Evolutionary conservation across 1,140 invertebrate species (phyloP).

Genomic region (Lordiphosa mommai): DNA sequence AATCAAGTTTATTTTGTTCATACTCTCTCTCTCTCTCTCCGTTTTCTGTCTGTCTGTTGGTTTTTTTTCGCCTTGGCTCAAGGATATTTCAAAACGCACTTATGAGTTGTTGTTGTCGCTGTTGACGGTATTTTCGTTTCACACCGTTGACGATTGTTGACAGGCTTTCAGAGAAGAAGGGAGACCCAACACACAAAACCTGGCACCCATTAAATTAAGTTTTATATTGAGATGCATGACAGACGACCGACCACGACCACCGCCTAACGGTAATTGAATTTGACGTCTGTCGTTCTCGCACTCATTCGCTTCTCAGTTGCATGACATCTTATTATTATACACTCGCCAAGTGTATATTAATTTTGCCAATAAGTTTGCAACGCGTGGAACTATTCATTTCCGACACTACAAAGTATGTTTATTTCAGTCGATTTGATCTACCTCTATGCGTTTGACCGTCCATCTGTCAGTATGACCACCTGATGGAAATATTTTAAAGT

Average conservation of each 20-base stretch:
- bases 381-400: too few relatives aligned
- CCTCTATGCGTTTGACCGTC: too few relatives aligned
- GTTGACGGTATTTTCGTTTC: slow-evolving; percentile 3
- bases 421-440: too few relatives aligned
- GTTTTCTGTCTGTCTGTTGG: neutral
- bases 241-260: slow-evolving; percentile 15
- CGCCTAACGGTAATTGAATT: slow-evolving; percentile 56
- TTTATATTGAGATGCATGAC: slow-evolving; percentile 58
- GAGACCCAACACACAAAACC: slow-evolving; percentile 36
- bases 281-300: slow-evolving; percentile 21
- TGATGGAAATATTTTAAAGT: too few relatives aligned
- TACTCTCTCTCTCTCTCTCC: neutral
- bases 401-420: too few relatives aligned
- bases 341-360: too few relatives aligned
- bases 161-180: slow-evolving; percentile 42
- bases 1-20: slow-evolving; percentile 11
- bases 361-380: too few relatives aligned
- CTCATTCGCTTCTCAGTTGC: neutral
- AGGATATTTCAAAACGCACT: too few relatives aligned
- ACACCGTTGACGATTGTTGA: slow-evolving; percentile 51
- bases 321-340: too few relatives aligned
- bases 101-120: neutral
- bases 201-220: slow-evolving; percentile 67
- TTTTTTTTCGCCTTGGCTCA: too few relatives aligned
- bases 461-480: too few relatives aligned